A percentile compares a stretch with the other conserved stretches of the same genome.
Evolutionary conservation across 30 jellyfish, hydroid and myxozoan genomes (phyloP).

Genomic region (Sanderia malayensis): DNA sequence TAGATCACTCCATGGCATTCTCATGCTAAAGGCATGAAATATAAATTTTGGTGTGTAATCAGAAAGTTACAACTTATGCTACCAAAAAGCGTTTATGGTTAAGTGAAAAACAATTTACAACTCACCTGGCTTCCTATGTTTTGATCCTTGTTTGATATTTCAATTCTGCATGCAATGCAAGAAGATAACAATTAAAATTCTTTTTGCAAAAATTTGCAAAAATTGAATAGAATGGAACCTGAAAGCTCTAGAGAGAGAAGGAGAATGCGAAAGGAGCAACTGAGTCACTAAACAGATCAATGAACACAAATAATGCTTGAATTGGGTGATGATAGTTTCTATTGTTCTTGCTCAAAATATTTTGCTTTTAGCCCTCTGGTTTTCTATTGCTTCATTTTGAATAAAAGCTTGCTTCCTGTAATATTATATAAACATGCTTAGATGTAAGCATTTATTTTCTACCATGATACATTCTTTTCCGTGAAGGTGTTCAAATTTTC

Average conservation of each 20-base stretch:
- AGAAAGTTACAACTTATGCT: too few relatives aligned
- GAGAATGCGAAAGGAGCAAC: not conserved
- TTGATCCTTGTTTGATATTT: constrained; percentile 11
- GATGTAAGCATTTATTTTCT: too few relatives aligned
- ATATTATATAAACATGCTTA: too few relatives aligned
- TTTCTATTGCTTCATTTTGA: not conserved
- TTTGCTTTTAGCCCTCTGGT: too few relatives aligned
- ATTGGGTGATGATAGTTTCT: constrained; percentile 48
- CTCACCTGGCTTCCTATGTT: not conserved
- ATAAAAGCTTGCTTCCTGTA: too few relatives aligned
- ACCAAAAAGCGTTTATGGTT: too few relatives aligned
- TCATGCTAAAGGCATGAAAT: too few relatives aligned
- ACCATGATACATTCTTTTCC: too few relatives aligned
- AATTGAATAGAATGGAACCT: constrained; percentile 1
- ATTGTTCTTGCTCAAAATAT: constrained; percentile 41
- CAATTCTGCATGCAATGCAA: constrained; percentile 46
- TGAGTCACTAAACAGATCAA: constrained; percentile 45
- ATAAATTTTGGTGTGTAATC: too few relatives aligned
- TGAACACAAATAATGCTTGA: constrained; percentile 5
- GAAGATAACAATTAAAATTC: not conserved
- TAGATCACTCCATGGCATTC: too few relatives aligned
- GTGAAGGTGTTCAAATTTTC: too few relatives aligned
- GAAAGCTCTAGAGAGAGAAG: not conserved
- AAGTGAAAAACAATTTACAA: not conserved
- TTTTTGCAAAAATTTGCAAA: not conserved